Conservation (phyloP, 2,113 vertebrate species). For the Vidua macroura region DNA sequence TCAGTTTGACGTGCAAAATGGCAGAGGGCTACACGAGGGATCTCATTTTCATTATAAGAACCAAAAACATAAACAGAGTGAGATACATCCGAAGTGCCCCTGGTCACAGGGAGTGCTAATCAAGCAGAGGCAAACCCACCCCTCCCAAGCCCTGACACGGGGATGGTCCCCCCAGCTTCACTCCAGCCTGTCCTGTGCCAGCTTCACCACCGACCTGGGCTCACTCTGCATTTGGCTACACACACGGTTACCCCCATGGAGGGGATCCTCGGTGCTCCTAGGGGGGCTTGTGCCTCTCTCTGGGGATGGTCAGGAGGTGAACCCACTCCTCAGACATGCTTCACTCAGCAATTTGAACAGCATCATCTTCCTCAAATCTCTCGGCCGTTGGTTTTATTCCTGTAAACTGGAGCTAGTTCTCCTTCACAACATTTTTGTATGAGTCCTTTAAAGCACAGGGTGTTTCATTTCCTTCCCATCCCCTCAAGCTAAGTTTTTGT, state of each 20-base stretch:
- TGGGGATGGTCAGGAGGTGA: neutral
- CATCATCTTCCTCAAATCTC: neutral
- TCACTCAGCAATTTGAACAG: neutral
- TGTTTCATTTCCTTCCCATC: slow-evolving; percentile 69
- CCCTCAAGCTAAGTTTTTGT: slow-evolving; percentile 38
- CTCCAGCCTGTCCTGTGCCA: neutral
- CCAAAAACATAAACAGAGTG: slow-evolving; percentile 54
- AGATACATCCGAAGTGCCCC: slow-evolving; percentile 22
- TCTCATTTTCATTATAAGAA: slow-evolving; percentile 65
- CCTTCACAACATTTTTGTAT: neutral
- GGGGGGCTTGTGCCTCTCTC: neutral
- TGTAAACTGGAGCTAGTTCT: neutral
- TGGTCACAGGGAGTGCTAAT: slow-evolving; percentile 36
- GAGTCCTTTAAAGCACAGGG: slow-evolving; percentile 32
- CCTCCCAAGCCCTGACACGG: neutral
- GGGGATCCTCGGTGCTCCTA: rapidly evolving
- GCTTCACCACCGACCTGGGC: rapidly evolving
- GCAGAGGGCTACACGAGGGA: slow-evolving; percentile 61
- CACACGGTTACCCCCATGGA: rapidly evolving
- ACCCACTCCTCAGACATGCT: rapidly evolving
- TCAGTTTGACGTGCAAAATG: slow-evolving; percentile 54
- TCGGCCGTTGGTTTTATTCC: neutral
- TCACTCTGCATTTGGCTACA: rapidly evolving
- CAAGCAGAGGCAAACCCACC: neutral
- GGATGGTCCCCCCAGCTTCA: neutral